A percentile compares a stretch with the other conserved stretches of the same genome.
These are phyloP conservation scores for Crotalus tigris DNA, from an alignment of 2,113 vertebrate species.

Conservation along the genomic window DNA sequence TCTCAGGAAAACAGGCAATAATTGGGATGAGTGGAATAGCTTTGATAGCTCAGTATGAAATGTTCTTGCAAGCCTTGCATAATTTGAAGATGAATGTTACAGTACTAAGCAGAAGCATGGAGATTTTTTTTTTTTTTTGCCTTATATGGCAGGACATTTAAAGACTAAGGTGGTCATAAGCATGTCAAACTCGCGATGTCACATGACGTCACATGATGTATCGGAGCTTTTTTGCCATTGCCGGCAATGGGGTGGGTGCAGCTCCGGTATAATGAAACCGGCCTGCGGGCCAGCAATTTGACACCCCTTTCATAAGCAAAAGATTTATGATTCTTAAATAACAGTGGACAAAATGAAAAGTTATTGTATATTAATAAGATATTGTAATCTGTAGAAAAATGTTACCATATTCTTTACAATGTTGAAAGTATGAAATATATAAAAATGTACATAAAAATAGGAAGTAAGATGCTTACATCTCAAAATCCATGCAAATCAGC, in stretches of 20 bases:
- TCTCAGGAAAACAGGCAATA: not conserved
- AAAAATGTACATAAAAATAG: not conserved
- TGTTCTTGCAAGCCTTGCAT: not conserved
- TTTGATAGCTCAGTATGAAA: not conserved
- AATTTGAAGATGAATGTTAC: constrained; percentile 5
- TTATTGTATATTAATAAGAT: not conserved
- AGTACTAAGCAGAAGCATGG: not conserved
- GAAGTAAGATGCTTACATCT: not conserved
- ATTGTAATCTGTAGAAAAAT: not conserved
- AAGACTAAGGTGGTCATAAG: not conserved
- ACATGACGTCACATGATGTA: too few relatives aligned
- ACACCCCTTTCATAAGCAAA: not conserved
- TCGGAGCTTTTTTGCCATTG: too few relatives aligned
- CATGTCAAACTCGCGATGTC: not conserved
- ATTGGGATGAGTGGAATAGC: not conserved
- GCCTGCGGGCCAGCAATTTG: too few relatives aligned
- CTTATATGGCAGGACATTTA: not conserved
- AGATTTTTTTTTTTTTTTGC: not conserved
- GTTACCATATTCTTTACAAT: not conserved
- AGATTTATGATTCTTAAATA: not conserved
- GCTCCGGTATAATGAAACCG: not conserved
- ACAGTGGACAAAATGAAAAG: not conserved
- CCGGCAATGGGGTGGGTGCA: too few relatives aligned
- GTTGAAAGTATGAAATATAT: not conserved
- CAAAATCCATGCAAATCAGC: not conserved